Evolutionary conservation across 2,888 invertebrate genomes (phyloP).

Genomic region (Anodontia alba): DNA sequence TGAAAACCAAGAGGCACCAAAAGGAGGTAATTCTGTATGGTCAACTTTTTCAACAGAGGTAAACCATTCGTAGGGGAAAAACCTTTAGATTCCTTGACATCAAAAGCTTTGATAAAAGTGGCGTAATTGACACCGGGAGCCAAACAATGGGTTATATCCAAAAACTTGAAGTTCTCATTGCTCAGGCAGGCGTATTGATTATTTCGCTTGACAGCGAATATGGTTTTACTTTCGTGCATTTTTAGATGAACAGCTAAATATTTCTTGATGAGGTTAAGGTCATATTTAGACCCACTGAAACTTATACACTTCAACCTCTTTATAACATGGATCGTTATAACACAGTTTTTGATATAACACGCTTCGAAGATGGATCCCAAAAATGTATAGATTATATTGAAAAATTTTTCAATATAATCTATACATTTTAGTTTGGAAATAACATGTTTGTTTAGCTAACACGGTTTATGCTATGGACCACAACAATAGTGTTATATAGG

Average conservation of each 20-base stretch:
- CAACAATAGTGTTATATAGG: not conserved
- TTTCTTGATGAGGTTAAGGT: not conserved
- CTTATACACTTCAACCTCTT: no score
- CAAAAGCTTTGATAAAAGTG: not conserved
- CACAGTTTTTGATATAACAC: no score
- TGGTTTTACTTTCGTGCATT: not conserved
- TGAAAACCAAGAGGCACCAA: not conserved
- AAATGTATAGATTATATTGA: no score
- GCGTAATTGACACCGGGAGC: not conserved
- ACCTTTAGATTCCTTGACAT: not conserved
- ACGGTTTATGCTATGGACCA: no score
- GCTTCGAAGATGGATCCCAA: no score
- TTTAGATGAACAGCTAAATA: not conserved
- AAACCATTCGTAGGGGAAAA: not conserved
- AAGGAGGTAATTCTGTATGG: conserved; percentile 9
- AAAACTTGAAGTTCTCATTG: not conserved
- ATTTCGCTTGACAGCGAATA: not conserved
- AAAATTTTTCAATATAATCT: no score
- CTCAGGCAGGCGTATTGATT: not conserved
- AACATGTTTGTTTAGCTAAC: no score
- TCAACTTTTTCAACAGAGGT: not conserved
- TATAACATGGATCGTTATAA: no score
- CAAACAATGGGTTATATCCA: not conserved
- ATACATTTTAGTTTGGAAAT: no score
- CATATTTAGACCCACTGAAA: conserved; percentile 9